phyloP scores from a whole-genome alignment of 2,888 invertebrate species.

The Dolichomitus sp. region DNA sequence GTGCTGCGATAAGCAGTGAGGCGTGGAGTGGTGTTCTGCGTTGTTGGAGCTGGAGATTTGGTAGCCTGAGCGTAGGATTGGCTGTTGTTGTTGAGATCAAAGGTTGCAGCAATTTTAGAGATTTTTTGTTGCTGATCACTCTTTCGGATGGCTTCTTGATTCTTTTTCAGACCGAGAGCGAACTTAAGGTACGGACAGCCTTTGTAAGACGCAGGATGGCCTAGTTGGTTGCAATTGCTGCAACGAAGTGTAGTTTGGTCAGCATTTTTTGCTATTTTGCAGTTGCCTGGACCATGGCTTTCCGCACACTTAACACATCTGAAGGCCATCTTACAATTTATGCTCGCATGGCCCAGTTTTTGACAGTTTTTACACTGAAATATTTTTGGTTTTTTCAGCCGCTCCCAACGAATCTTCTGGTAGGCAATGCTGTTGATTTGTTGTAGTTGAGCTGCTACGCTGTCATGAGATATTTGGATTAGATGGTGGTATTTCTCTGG shows the following conservation, averaged over 20 bases:
- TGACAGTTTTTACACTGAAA: conserved; percentile 45
- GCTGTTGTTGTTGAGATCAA: neutral
- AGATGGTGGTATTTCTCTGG: conserved; percentile 7
- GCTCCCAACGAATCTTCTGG: conserved; percentile 45
- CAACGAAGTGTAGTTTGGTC: conserved; percentile 24
- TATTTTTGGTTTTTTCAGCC: conserved; percentile 9
- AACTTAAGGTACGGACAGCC: conserved; percentile 36
- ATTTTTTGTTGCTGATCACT: neutral
- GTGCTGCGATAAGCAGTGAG: neutral
- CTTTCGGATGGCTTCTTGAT: neutral
- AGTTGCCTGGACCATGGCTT: conserved; percentile 21
- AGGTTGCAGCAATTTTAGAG: neutral
- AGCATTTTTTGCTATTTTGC: neutral
- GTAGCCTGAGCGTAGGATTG: neutral
- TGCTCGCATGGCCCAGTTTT: conserved; percentile 29
- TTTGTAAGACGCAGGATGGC: too few species aligned
- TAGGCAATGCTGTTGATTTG: conserved; percentile 16
- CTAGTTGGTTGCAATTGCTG: conserved; percentile 29
- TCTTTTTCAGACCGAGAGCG: neutral
- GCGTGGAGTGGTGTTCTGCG: neutral
- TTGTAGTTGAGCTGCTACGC: neutral
- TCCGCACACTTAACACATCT: too few species aligned
- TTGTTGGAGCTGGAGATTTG: neutral
- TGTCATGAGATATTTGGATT: conserved; percentile 12
- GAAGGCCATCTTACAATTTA: neutral